phyloP scores from a whole-genome alignment of 2,888 invertebrate species.

The Auanema freiburgensis region DNA sequence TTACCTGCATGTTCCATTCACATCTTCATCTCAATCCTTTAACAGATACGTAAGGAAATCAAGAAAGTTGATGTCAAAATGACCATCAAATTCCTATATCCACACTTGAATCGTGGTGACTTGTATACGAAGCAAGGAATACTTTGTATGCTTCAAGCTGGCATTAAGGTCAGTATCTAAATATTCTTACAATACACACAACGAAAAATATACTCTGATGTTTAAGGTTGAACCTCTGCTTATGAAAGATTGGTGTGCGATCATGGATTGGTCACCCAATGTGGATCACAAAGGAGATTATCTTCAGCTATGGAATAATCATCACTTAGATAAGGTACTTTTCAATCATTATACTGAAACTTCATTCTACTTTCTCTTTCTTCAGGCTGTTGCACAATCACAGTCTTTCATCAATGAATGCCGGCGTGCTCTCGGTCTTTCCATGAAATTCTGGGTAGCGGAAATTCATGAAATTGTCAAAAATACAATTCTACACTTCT shows the following conservation, averaged over 20 bases:
- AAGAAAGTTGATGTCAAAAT: slow-evolving; percentile 64
- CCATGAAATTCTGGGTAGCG: slow-evolving; percentile 65
- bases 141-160: slow-evolving; percentile 63
- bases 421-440: slow-evolving; percentile 62
- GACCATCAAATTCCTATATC: slow-evolving; percentile 65
- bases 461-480: slow-evolving; percentile 65
- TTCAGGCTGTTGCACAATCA: slow-evolving; percentile 62
- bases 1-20: neutral
- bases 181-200: no score
- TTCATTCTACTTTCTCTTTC: neutral
- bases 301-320: slow-evolving; percentile 63
- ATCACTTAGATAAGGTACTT: slow-evolving; percentile 60
- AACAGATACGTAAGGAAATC: slow-evolving; percentile 61
- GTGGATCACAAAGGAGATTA: slow-evolving; percentile 65
- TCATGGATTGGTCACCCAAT: slow-evolving; percentile 64
- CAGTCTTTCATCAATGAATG: slow-evolving; percentile 65
- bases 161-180: slow-evolving; percentile 46
- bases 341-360: neutral
- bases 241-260: slow-evolving; percentile 64
- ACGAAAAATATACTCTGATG: no score
- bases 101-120: slow-evolving; percentile 63
- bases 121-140: slow-evolving; percentile 65
- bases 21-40: slow-evolving; percentile 1
- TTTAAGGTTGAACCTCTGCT: slow-evolving; percentile 64
- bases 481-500: slow-evolving; percentile 64